Evolutionary conservation across 1,140 invertebrate genomes (phyloP), one percentile per base, ranked within the genome.

Genomic region (Bombus consobrinus): DNA sequence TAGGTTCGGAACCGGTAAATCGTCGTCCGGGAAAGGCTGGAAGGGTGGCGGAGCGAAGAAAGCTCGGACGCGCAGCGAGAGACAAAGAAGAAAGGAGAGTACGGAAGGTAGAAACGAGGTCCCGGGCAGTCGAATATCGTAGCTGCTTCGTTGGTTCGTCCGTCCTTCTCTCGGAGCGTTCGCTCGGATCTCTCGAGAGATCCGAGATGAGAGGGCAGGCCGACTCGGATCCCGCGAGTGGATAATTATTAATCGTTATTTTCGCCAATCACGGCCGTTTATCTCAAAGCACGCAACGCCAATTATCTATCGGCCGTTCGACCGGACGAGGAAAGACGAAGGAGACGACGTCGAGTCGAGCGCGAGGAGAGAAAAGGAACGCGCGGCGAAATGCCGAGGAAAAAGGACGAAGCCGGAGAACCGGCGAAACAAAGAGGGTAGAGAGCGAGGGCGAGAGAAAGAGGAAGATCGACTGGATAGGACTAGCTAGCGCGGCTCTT

Each of bases 231-330:
- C 91, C 91, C 90, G 93, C 93, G 92, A 94, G 93, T 94, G 93
- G 93, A 93, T 94, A 94, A 94, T 94, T 94, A 94, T 94, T 94
- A 94, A 94, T 94, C 94, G 93, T 94, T 94, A 94, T 94, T 94
- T 94, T 94, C 93, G 93, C 93, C 93, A 94, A 94, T 94, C 93
- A 93, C 93, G 94, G 93, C 93, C 94, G 94, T 94, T 94, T 93
- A 94, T 94, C 94, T 94, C 85, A 91, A 93, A 90, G 93, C 93
- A 94, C 94, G 94, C 94, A 94, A 94, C 92, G 93, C 93, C 94
- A 94, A 94, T 94, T 94, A 94, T 94, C 93, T 94, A 94, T 94
- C 91, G 93, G 91, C 91, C 87, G 92, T 87, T 90, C 88, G 89
- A 85, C 25, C 86, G 62, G 69, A 73, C 59, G 62, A 71, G 73